Conservation (phyloP, 2,113 vertebrate genomes). For the Sitta europaea region DNA sequence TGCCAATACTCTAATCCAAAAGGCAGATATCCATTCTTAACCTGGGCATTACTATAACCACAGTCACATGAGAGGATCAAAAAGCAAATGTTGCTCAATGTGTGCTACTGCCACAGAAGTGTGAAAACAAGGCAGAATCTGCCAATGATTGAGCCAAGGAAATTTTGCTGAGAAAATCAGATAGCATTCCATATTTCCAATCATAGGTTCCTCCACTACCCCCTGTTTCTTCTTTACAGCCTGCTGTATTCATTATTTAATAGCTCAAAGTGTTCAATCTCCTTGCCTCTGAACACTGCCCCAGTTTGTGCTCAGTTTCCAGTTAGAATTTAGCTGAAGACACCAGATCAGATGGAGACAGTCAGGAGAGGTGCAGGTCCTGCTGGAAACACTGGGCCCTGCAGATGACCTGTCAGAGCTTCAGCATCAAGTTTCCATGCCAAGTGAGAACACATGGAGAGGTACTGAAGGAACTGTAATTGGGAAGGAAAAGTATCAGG, state of each 20-base stretch:
- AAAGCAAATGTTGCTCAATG: background rate
- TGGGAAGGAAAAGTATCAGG: background rate
- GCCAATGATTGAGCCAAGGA: background rate
- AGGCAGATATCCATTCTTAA: background rate
- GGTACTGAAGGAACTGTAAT: background rate
- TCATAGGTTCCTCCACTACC: background rate
- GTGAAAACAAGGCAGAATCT: background rate
- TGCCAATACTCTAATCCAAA: background rate
- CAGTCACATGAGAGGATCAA: background rate
- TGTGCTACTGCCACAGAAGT: background rate
- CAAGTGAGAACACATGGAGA: background rate
- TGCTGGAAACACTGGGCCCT: background rate
- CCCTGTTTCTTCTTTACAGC: background rate
- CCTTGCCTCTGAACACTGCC: background rate
- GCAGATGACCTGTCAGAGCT: background rate
- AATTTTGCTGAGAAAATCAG: background rate
- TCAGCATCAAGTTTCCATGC: slow-evolving; percentile 11
- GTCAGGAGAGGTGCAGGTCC: background rate
- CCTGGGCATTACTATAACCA: background rate
- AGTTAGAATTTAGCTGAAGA: background rate
- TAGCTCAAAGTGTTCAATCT: background rate
- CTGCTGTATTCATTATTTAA: background rate
- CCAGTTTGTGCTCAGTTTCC: background rate
- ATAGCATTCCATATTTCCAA: background rate
- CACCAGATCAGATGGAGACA: background rate